Percentiles rank a stretch among this genome's conserved stretches.
These are phyloP conservation scores for Gopherus flavomarginatus DNA, from an alignment of 2,113 vertebrate genomes.

Conservation along the genomic window DNA sequence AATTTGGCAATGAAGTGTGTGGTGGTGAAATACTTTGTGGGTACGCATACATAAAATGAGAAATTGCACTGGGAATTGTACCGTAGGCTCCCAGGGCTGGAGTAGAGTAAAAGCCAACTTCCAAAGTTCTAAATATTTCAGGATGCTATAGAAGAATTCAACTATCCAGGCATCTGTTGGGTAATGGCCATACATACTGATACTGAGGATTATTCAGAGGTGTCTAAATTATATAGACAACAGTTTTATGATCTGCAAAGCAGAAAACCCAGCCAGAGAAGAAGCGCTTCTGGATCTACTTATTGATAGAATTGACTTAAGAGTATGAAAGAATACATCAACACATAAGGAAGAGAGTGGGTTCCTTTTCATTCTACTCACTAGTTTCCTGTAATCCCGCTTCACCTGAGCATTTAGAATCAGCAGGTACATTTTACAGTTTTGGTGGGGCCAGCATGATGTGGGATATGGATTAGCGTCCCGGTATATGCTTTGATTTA, in stretches of 20 bases:
- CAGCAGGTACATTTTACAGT: fast-evolving
- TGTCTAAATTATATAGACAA: neutral
- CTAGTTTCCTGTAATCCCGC: fast-evolving
- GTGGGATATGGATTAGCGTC: neutral
- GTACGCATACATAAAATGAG: neutral
- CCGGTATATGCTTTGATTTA: neutral
- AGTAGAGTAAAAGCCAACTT: neutral
- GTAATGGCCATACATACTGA: fast-evolving
- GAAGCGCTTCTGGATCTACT: neutral
- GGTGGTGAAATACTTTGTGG: neutral
- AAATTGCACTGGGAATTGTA: neutral
- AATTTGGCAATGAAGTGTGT: neutral
- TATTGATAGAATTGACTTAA: neutral
- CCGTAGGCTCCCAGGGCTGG: neutral
- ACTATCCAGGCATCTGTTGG: neutral
- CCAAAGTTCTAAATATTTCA: neutral
- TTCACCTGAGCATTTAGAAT: neutral
- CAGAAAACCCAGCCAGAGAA: neutral
- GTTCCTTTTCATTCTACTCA: neutral
- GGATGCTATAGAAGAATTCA: neutral
- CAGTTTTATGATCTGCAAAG: neutral
- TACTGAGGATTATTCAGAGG: neutral
- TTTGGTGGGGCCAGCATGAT: neutral
- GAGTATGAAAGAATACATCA: neutral
- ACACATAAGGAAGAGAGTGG: neutral